Evolutionary conservation across 37 sponge, comb jelly and placozoan genomes (phyloP), one percentile per base, ranked within the genome.

Genomic region (Eunapius fragilis): DNA sequence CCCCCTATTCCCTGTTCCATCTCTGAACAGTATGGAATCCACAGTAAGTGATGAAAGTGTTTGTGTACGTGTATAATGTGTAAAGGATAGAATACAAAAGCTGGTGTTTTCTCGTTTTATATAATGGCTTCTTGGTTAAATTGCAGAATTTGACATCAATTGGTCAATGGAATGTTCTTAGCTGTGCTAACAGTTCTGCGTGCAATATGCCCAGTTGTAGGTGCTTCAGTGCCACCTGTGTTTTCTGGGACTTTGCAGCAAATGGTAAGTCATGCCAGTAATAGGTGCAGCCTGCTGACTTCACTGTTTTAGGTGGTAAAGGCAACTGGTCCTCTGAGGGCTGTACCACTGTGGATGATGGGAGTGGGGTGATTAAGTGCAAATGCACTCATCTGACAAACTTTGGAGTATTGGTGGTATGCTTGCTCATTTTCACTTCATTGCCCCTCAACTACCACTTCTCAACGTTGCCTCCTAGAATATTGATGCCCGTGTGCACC

Each of bases 341-440:
- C 12, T 91, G 91, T 69, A 50, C 31, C 31, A 68, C 24, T 17
- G 37, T 27, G n/a, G 74, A 86, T 71, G 31, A 78, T 22, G 49
- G 30, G 0, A 86, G 50, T 74, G 77, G 78, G 0, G 38, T 31
- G 25, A 68, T 86, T 34, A 30, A 34, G 12, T 93, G 93, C 36
- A 37, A 76, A 9, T 93, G 93, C 36, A 74, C 48, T 37, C 93
- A 93, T 83, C 81, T 93, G 70, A 93, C 93, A 7, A 93, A 93
- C 82, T 93, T 93, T 83, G 93, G 87, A 14, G 72, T 82, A 4
- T 47, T 91, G 30, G 87, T 91, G 83, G 91, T 91, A 37, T 82
- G 91, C n/a, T n/a, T n/a, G n/a, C n/a, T n/a, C n/a, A n/a, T n/a
- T n/a, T n/a, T n/a, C n/a, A n/a, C n/a, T n/a, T n/a, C n/a, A n/a